Base-by-base conservation (phyloP, 2,113 vertebrate species). In the Rhinoptilus africanus region DNA sequence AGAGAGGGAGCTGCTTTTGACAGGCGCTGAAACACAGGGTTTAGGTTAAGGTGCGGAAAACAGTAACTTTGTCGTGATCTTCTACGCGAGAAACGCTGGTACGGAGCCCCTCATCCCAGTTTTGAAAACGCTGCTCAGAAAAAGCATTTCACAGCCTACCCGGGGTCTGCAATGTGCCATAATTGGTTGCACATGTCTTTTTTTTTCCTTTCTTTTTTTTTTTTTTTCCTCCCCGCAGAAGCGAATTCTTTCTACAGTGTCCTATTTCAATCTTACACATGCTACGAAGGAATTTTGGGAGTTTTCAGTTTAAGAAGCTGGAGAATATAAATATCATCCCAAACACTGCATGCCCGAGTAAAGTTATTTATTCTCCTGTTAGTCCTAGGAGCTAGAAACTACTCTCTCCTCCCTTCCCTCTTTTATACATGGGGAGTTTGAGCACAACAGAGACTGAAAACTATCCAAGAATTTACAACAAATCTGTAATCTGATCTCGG, bases 21-120 rank as follows among this genome's bases (percentile, higher is more conserved):
- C 50, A 32, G 43, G 15, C 4, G 4, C 3, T 4, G 34, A 26
- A 47, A 85, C n/a, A 47, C 6, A 19, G 1, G 5, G 18, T 27
- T 82, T 53, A 18, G 48, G 54, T 17, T 47, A n/a, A 47, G 60
- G 54, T 19, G 69, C 12, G 18, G 74, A 76, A 56, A 45, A 9
- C 1, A 5, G 9, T 0, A 41, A 21, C 18, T 47, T 37, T 3
- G 35, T 13, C 30, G 14, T 7, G 17, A 7, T 43, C 43, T 14
- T 53, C 78, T 54, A 4, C 13, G 0, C 45, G 50, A 24, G 59
- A 35, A 71, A 57, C 13, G 2, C 51, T 16, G 54, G 7, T 5
- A 7, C 4, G 21, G 8, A 51, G 37, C 50, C 41, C 60, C 68
- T 67, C 11, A 1, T 3, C 19, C 53, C 43, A 21, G 26, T 23